A percentile compares a stretch with the other conserved stretches of the same genome.
Evolutionary conservation across 1,140 invertebrate genomes (phyloP).

Genomic region (Asobara japonica): DNA sequence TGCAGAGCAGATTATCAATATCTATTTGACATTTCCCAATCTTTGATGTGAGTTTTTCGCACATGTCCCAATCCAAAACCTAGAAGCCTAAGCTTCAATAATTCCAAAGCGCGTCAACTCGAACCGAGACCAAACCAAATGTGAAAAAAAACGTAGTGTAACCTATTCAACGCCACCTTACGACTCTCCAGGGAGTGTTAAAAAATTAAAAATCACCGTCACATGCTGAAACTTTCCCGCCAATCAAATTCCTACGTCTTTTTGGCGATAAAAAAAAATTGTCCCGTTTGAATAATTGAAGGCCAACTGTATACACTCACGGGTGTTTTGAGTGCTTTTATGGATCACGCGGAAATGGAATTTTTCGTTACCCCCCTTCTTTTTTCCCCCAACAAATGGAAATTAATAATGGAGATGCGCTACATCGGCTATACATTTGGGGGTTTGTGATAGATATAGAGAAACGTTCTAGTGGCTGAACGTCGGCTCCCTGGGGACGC

Average conservation of each 20-base stretch:
- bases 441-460: constrained; percentile 9
- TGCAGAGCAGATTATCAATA: too few species aligned
- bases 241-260: neutral
- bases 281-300: neutral
- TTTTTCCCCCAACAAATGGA: constrained; percentile 37
- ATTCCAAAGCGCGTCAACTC: too few species aligned
- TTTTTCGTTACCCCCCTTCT: neutral
- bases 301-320: neutral
- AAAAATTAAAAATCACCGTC: neutral
- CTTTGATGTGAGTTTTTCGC: too few species aligned
- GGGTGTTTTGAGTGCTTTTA: neutral
- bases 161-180: too few species aligned
- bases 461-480: constrained; percentile 8
- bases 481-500: constrained; percentile 50
- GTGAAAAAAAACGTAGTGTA: too few species aligned
- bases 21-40: too few species aligned
- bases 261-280: neutral
- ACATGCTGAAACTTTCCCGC: neutral
- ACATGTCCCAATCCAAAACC: too few species aligned
- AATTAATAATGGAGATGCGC: constrained; percentile 51
- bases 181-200: too few species aligned
- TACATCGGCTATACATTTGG: constrained; percentile 44
- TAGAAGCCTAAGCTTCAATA: too few species aligned
- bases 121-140: too few species aligned
- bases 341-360: neutral